Evolutionary conservation across 2,797 vertebrate species (phyloP).

Genomic region (Ara ararauna): DNA sequence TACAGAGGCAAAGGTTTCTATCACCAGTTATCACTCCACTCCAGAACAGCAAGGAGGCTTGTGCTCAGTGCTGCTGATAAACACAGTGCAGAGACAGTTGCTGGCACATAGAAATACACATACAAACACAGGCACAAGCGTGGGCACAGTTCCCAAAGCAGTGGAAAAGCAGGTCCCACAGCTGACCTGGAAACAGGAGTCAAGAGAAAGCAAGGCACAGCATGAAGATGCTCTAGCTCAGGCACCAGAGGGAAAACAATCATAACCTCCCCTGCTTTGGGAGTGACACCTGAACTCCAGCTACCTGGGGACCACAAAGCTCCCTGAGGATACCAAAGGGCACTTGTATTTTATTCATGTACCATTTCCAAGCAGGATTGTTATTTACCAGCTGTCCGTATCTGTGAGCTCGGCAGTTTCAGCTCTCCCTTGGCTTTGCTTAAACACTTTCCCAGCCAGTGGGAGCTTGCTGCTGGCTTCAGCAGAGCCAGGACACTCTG

Average conservation of each 20-base stretch:
- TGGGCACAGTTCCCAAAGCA: neutral
- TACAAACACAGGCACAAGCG: neutral
- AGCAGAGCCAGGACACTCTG: neutral
- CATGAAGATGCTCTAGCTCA: rapidly evolving
- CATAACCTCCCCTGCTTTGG: neutral
- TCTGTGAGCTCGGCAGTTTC: rapidly evolving
- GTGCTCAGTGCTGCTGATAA: neutral
- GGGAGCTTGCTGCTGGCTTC: neutral
- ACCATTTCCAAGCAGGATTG: neutral
- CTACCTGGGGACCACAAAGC: neutral
- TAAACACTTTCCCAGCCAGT: neutral
- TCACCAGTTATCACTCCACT: rapidly evolving
- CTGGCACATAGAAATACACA: neutral
- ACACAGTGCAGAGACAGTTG: neutral
- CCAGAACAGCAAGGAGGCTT: neutral
- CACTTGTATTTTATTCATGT: neutral
- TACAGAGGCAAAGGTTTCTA: neutral
- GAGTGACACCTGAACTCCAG: neutral
- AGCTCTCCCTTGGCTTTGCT: conserved; percentile 14
- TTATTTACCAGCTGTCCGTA: neutral
- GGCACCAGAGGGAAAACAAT: neutral
- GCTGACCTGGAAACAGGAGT: neutral
- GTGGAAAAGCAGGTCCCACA: neutral
- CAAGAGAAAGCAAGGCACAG: neutral
- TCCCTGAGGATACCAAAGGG: neutral